Conservation (phyloP, 1,140 invertebrate genomes). For the Drosophila yakuba region DNA sequence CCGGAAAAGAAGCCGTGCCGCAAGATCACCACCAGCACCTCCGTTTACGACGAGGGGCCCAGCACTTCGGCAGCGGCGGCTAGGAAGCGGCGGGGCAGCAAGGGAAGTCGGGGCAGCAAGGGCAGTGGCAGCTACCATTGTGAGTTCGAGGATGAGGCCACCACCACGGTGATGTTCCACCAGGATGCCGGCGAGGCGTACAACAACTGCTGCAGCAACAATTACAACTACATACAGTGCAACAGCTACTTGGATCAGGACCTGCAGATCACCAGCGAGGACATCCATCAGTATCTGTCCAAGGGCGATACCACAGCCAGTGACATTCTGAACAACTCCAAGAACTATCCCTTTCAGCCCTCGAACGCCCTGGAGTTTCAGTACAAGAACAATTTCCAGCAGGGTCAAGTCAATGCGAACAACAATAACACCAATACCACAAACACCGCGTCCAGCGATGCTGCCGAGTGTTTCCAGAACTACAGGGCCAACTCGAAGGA, state of each 20-base stretch:
- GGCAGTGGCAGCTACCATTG: constrained; percentile 58
- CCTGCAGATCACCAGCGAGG: constrained; percentile 83
- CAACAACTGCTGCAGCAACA: constrained; percentile 83
- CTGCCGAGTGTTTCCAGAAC: constrained; percentile 70
- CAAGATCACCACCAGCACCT: constrained; percentile 50
- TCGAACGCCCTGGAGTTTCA: constrained; percentile 81
- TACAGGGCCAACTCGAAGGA: constrained; percentile 73
- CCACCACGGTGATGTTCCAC: constrained; percentile 80
- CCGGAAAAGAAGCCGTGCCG: constrained; percentile 62
- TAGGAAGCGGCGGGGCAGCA: constrained; percentile 68
- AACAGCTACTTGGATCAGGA: constrained; percentile 83
- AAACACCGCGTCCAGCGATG: constrained; percentile 68
- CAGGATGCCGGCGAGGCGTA: constrained; percentile 76
- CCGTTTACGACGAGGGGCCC: constrained; percentile 63
- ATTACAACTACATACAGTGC: constrained; percentile 82
- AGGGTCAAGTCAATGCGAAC: constrained; percentile 39
- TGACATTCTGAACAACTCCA: constrained; percentile 79
- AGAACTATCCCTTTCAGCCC: constrained; percentile 82
- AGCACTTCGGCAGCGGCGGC: constrained; percentile 67
- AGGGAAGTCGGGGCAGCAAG: constrained; percentile 21
- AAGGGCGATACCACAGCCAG: constrained; percentile 66
- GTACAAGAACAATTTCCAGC: constrained; percentile 83
- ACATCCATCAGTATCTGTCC: constrained; percentile 82
- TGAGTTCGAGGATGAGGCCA: constrained; percentile 82
- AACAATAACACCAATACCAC: constrained; percentile 69